Conservation (phyloP, 1,140 invertebrate genomes). For the Sarcophaga peregrina region DNA sequence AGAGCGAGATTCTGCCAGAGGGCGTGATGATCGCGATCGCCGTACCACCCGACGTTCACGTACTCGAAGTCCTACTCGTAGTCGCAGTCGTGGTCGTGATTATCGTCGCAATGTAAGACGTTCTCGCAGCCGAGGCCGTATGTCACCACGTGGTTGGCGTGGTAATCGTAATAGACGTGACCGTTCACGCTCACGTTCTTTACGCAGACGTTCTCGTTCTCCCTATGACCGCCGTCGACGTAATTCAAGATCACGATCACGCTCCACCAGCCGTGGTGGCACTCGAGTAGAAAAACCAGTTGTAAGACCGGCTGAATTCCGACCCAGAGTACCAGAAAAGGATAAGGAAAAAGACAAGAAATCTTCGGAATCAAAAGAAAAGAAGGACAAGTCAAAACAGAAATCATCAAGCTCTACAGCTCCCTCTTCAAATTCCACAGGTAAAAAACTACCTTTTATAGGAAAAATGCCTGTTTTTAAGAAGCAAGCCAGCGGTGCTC, state of each 20-base stretch:
- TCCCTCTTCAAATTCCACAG: conserved; percentile 38
- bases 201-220: conserved; percentile 45
- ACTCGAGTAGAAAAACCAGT: conserved; percentile 58
- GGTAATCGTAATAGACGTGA: conserved; percentile 48
- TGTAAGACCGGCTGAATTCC: conserved; percentile 63
- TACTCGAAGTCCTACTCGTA: conserved; percentile 52
- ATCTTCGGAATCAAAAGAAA: conserved; percentile 57
- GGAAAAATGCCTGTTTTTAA: conserved; percentile 77
- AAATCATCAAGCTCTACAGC: conserved; percentile 40
- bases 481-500: conserved; percentile 66
- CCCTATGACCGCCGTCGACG: conserved; percentile 49
- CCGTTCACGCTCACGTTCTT: conserved; percentile 47
- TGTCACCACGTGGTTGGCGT: conserved; percentile 49
- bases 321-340: conserved; percentile 53
- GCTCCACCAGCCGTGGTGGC: conserved; percentile 41
- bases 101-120: conserved; percentile 49
- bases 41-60: conserved; percentile 29
- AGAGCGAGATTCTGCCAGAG: conserved; percentile 16
- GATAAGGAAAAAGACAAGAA: conserved; percentile 43
- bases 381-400: conserved; percentile 66
- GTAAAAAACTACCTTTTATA: conserved; percentile 76
- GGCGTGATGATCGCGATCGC: conserved; percentile 30
- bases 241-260: conserved; percentile 48
- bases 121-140: conserved; percentile 49
- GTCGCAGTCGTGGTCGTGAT: conserved; percentile 55